Percentiles rank a stretch among this genome's conserved stretches.
Evolutionary conservation across 2,888 invertebrate genomes (phyloP).

Genomic region (Leucozona laternaria): DNA sequence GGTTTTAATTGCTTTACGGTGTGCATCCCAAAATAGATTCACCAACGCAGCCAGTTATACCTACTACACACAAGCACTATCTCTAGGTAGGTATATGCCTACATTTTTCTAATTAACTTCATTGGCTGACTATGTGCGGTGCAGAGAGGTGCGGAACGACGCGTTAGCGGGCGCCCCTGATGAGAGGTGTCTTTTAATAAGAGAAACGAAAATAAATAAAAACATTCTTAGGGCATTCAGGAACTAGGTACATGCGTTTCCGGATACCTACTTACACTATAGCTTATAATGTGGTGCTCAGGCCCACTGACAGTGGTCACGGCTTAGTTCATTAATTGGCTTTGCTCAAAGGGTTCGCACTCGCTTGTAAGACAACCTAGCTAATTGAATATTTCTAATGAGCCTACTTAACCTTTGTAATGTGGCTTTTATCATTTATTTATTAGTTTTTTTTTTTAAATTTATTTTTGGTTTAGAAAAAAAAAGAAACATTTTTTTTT

Average conservation of each 20-base stretch:
- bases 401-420: conserved; percentile 68
- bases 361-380: conserved; percentile 26
- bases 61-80: conserved; percentile 4
- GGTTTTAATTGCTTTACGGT: conserved; percentile 46
- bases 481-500: conserved; percentile 12
- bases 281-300: background rate
- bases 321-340: conserved; percentile 64
- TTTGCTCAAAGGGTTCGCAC: conserved; percentile 52
- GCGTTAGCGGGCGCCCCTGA: background rate
- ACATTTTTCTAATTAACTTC: conserved; percentile 63
- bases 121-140: background rate
- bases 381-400: conserved; percentile 72
- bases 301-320: conserved; percentile 43
- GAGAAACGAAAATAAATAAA: conserved; percentile 7
- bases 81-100: background rate
- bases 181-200: conserved; percentile 34
- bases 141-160: no score
- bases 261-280: conserved; percentile 54
- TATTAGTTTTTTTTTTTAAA: conserved; percentile 8
- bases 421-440: conserved; percentile 64
- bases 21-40: conserved; percentile 50
- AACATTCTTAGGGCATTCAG: conserved; percentile 35
- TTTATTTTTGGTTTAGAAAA: background rate
- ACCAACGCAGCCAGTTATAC: background rate
- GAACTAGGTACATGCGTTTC: conserved; percentile 50